phyloP scores from a whole-genome alignment of 2,113 vertebrate genomes.

The Sander lucioperca region DNA sequence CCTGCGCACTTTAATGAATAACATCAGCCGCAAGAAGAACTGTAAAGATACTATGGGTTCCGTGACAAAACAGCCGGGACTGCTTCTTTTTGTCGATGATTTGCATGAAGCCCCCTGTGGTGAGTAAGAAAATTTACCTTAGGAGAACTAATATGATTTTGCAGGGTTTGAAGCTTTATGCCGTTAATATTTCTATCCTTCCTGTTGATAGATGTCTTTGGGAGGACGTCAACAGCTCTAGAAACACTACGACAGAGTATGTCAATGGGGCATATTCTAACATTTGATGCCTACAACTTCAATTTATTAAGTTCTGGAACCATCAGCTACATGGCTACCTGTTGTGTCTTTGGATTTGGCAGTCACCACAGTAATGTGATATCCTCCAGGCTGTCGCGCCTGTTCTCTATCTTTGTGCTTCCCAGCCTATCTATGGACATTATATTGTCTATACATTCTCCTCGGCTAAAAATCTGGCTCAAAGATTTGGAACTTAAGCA shows the following conservation, averaged over 20 bases:
- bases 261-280: conserved; percentile 75
- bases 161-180: background rate
- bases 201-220: conserved; percentile 76
- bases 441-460: conserved; percentile 82
- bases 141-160: background rate
- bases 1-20: conserved; percentile 77
- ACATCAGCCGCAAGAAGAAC: conserved; percentile 44
- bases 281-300: conserved; percentile 68
- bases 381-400: conserved; percentile 84
- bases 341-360: conserved; percentile 62
- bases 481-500: conserved; percentile 70
- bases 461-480: conserved; percentile 83
- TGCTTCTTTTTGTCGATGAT: conserved; percentile 88
- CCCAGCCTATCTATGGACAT: conserved; percentile 69
- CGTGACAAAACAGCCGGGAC: conserved; percentile 40
- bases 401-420: conserved; percentile 86
- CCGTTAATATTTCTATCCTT: background rate
- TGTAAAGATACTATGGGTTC: background rate
- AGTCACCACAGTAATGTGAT: conserved; percentile 53
- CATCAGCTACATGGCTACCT: conserved; percentile 84
- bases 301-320: conserved; percentile 67
- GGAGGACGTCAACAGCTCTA: conserved; percentile 78
- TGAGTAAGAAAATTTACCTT: conserved; percentile 68
- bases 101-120: conserved; percentile 86
- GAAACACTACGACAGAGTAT: conserved; percentile 88